Evolutionary conservation across 2,888 invertebrate species (phyloP).

Genomic region (Polymixis lichenea): DNA sequence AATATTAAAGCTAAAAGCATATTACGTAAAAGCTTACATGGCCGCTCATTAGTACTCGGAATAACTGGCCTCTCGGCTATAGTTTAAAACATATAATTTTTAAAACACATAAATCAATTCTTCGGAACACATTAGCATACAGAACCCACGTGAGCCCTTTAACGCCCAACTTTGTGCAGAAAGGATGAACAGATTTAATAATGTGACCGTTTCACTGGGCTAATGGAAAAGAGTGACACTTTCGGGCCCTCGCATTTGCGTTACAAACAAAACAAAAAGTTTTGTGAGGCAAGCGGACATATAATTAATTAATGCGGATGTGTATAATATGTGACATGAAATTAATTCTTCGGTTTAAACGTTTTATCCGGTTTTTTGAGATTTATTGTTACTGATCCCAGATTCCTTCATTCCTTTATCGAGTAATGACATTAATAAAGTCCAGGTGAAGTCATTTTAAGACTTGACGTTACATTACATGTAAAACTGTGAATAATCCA

Average conservation of each 20-base stretch:
- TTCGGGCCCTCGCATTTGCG: constrained; percentile 39
- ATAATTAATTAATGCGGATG: constrained; percentile 48
- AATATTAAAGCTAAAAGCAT: constrained; percentile 35
- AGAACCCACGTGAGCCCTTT: constrained; percentile 41
- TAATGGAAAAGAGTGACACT: constrained; percentile 68
- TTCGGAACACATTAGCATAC: constrained; percentile 54
- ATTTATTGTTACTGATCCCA: not conserved
- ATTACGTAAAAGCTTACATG: constrained; percentile 41
- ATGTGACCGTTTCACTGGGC: constrained; percentile 53
- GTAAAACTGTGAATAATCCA: not conserved
- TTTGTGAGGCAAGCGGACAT: constrained; percentile 26
- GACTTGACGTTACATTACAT: not conserved
- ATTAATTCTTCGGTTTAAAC: constrained; percentile 39
- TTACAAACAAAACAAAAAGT: constrained; percentile 61
- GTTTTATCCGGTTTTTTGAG: not conserved
- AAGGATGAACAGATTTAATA: constrained; percentile 69
- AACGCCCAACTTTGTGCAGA: constrained; percentile 60
- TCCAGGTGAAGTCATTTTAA: not conserved
- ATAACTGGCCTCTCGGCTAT: constrained; percentile 17
- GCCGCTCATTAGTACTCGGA: constrained; percentile 26
- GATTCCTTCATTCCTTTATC: too few species aligned
- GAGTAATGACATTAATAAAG: not conserved
- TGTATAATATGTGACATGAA: constrained; percentile 31
- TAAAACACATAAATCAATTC: constrained; percentile 49
- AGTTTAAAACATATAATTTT: constrained; percentile 36